These are phyloP conservation scores for Bradypodion ventrale DNA, from an alignment of 2,797 vertebrate species.

Conservation along the genomic window DNA sequence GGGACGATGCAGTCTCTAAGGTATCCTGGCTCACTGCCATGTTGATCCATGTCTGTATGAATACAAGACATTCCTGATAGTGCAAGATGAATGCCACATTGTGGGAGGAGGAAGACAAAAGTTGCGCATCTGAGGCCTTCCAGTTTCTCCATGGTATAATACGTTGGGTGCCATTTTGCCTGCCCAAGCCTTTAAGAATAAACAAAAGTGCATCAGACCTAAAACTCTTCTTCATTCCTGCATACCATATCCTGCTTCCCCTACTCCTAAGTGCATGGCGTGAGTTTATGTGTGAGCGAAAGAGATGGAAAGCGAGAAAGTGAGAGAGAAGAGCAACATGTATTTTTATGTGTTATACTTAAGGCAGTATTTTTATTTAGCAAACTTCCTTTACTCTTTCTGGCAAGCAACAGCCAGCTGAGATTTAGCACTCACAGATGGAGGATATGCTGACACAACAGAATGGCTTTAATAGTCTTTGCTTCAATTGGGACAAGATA, in stretches of 20 bases:
- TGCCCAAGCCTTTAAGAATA: neutral
- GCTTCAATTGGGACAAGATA: constrained; percentile 74
- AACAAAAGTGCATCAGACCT: neutral
- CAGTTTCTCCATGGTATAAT: neutral
- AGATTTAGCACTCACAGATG: constrained; percentile 84
- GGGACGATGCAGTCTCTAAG: no score
- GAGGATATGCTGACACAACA: constrained; percentile 89
- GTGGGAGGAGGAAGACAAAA: neutral
- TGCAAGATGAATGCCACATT: neutral
- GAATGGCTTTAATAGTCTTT: constrained; percentile 85
- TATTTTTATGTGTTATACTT: constrained; percentile 77
- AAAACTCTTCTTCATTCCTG: neutral
- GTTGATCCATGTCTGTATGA: neutral
- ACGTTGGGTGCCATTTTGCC: neutral
- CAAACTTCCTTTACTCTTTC: constrained; percentile 80
- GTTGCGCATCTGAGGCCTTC: neutral
- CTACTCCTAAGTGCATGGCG: constrained; percentile 65
- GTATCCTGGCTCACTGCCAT: no score
- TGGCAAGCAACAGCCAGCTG: constrained; percentile 85
- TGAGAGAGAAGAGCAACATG: constrained; percentile 62
- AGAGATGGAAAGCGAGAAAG: no score
- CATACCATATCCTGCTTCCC: neutral
- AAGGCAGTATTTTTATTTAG: constrained; percentile 82
- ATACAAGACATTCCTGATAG: neutral
- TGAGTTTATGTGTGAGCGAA: constrained; percentile 71